Evolutionary conservation across 2,113 vertebrate species (phyloP), one percentile per base, ranked within the genome.

Genomic region (Microtus richardsoni): DNA sequence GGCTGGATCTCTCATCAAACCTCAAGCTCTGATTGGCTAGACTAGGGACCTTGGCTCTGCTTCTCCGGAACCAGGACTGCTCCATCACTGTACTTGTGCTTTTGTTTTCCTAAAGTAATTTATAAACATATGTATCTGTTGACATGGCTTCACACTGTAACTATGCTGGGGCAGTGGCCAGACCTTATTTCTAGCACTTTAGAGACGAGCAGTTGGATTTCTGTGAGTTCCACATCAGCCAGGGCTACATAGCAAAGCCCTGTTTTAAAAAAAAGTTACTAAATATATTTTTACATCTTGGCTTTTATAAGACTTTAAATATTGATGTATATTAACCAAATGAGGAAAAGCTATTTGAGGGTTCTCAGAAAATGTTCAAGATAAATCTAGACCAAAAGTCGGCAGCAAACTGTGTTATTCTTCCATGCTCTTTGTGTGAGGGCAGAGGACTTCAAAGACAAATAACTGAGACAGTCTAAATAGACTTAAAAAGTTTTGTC

Each of bases 251-350:
- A 54, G 47, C 49, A 79, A 24, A 36, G 33, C 52, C 21, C 44
- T 52, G 30, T 58, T 17, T 58, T 5, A 58, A 58, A 58, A 58
- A 58, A 58, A 58, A 58, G 36, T 71, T 71, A 71, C 36, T 71
- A n/a, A 19, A 86, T 39, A 19, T 87, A 39, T 47, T 71, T 78
- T 68, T 85, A 71, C 73, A 92, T 60, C 14, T 89, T 60, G 44
- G 58, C 71, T 89, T 96, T 97, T 36, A 85, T 68, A 58, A 70
- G 54, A 88, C 30, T 54, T 36, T 70, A 33, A 71, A 12, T 88
- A 28, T 24, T 91, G 79, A 78, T 39, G 52, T 44, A 68, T 30
- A 22, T 39, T 95, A 86, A 79, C 24, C 71, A 71, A 26, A 73
- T 28, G 28, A 70, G 68, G 49, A 88, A 49, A 70, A 79, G 49